Conservation (phyloP, 35 echinoderm and acorn worm species). For the Stichopus chloronotus region DNA sequence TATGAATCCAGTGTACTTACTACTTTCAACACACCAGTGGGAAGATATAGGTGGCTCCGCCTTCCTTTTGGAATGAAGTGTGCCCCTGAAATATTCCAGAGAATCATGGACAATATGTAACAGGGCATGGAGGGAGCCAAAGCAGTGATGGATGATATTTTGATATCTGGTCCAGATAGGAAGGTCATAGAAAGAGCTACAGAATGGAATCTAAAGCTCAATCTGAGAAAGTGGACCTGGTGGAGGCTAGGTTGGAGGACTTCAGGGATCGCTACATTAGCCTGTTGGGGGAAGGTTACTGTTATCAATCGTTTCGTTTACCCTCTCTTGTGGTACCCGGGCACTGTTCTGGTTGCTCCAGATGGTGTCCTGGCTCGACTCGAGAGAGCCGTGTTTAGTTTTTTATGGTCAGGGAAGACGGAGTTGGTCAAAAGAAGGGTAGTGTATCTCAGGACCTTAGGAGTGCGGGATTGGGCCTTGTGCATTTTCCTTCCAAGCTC, state of each 20-base stretch:
- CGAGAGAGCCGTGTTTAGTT: too few species aligned
- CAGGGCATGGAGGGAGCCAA: constrained; percentile 62
- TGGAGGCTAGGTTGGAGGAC: constrained; percentile 66
- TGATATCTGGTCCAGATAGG: constrained; percentile 61
- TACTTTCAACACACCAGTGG: constrained; percentile 73
- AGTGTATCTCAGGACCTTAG: too few species aligned
- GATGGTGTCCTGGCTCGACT: too few species aligned
- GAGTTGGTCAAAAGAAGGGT: too few species aligned
- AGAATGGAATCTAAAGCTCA: constrained; percentile 83
- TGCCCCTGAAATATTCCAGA: constrained; percentile 81
- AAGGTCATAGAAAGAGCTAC: constrained; percentile 67
- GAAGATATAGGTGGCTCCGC: constrained; percentile 78
- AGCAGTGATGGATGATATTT: constrained; percentile 76
- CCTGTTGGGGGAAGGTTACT: too few species aligned
- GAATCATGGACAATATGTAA: constrained; percentile 72
- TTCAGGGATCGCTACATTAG: too few species aligned
- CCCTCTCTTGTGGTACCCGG: too few species aligned
- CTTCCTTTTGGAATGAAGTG: constrained; percentile 88
- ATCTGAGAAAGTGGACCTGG: constrained; percentile 74
- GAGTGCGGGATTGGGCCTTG: too few species aligned
- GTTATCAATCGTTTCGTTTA: too few species aligned
- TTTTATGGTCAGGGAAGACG: too few species aligned
- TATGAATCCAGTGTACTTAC: constrained; percentile 85
- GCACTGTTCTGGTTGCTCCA: too few species aligned
- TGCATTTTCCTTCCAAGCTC: too few species aligned